Conservation (phyloP, 2,888 invertebrate genomes). For the Heliconius charithonia region DNA sequence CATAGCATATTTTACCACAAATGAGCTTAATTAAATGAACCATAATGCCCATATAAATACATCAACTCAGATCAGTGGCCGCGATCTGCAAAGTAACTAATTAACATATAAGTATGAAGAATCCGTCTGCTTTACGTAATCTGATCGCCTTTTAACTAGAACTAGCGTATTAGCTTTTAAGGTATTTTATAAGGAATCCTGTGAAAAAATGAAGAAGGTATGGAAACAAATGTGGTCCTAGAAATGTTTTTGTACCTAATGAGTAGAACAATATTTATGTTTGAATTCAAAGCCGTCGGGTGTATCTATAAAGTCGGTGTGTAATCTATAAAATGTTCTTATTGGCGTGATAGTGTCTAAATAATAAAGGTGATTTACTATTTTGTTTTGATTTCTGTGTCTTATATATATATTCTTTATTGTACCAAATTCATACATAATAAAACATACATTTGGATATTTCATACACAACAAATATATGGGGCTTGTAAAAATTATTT, state of each 20-base stretch:
- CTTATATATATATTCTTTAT: no score
- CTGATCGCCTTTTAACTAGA: conserved; percentile 20
- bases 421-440: no score
- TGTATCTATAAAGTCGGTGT: no score
- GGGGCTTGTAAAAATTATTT: no score
- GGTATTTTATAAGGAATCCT: conserved; percentile 10
- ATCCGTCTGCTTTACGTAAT: conserved; percentile 18
- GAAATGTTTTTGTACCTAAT: not conserved
- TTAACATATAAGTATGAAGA: conserved; percentile 33
- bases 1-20: not conserved
- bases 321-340: no score
- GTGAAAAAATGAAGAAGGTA: conserved; percentile 18
- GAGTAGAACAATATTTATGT: no score
- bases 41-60: conserved; percentile 28
- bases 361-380: no score
- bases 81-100: conserved; percentile 11
- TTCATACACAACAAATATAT: no score
- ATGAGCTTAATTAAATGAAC: conserved; percentile 15
- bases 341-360: no score
- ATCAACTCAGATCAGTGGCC: conserved; percentile 34
- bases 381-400: no score
- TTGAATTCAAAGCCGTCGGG: no score
- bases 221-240: not conserved
- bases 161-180: conserved; percentile 7
- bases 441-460: no score